These are phyloP conservation scores for Lordiphosa andalusiaca DNA, from an alignment of 2,888 invertebrate genomes.

Conservation along the genomic window DNA sequence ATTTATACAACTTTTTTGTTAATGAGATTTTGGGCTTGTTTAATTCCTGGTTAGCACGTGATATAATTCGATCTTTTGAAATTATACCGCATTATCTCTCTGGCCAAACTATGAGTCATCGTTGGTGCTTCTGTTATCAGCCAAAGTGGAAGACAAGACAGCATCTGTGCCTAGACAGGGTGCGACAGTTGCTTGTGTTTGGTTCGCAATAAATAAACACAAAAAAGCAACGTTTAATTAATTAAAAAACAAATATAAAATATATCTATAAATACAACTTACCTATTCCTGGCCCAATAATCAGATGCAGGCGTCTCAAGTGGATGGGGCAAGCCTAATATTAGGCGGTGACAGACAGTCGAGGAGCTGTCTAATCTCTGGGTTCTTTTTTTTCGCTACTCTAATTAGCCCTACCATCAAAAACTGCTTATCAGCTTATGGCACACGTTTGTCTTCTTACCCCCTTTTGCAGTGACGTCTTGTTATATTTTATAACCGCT, in stretches of 20 bases:
- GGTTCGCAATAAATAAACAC: conserved; percentile 44
- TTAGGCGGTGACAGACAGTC: conserved; percentile 33
- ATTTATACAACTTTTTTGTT: not conserved
- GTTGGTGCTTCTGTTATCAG: conserved; percentile 45
- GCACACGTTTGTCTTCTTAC: conserved; percentile 24
- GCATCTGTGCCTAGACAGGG: conserved; percentile 33
- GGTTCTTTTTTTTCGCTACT: conserved; percentile 14
- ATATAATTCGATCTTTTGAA: conserved; percentile 43
- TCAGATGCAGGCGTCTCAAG: conserved; percentile 21
- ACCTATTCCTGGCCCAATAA: conserved; percentile 22
- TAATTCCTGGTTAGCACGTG: conserved; percentile 49
- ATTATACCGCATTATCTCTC: conserved; percentile 54
- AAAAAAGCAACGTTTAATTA: conserved; percentile 40
- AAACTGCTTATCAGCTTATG: conserved; percentile 29
- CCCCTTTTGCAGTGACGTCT: not conserved
- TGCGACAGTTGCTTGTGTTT: conserved; percentile 69
- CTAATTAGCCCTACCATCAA: conserved; percentile 20
- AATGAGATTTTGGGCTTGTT: conserved; percentile 12
- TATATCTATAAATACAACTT: conserved; percentile 17
- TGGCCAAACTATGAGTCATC: conserved; percentile 53
- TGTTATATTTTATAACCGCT: conserved; percentile 3
- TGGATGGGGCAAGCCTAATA: conserved; percentile 19
- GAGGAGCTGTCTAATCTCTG: conserved; percentile 23
- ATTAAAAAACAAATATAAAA: conserved; percentile 42
- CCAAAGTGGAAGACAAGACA: conserved; percentile 15